Evolutionary conservation across 2,888 invertebrate species (phyloP).

Genomic region (Deroplatys truncata): DNA sequence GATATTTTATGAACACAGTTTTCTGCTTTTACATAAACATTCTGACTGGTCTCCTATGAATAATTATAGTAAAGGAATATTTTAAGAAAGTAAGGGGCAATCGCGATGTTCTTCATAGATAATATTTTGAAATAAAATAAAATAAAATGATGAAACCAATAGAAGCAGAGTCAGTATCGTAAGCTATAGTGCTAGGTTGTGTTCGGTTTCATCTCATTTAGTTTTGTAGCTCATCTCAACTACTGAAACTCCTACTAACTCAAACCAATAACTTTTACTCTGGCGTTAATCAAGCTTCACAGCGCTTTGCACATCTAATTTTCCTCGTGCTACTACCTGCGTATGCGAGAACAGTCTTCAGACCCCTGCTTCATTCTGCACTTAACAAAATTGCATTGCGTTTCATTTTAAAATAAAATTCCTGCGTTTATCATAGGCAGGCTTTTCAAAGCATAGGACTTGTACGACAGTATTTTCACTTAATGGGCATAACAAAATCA

Average conservation of each 20-base stretch:
- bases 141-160: no score
- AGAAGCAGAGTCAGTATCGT: background rate
- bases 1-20: no score
- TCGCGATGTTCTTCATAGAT: no score
- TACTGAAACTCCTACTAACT: background rate
- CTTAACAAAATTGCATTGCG: background rate
- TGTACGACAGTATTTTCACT: no score
- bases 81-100: no score
- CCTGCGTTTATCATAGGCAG: no score
- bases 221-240: background rate
- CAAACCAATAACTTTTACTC: background rate
- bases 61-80: no score
- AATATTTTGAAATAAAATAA: no score
- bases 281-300: background rate
- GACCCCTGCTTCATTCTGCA: background rate
- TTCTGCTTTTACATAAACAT: no score
- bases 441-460: no score
- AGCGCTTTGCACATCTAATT: background rate
- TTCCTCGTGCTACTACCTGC: background rate
- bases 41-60: no score
- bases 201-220: background rate
- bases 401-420: background rate
- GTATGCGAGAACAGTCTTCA: background rate
- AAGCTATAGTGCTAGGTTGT: background rate
- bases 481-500: no score